Conservation (phyloP, 2,888 invertebrate species). For the Glaucopsyche alexis region DNA sequence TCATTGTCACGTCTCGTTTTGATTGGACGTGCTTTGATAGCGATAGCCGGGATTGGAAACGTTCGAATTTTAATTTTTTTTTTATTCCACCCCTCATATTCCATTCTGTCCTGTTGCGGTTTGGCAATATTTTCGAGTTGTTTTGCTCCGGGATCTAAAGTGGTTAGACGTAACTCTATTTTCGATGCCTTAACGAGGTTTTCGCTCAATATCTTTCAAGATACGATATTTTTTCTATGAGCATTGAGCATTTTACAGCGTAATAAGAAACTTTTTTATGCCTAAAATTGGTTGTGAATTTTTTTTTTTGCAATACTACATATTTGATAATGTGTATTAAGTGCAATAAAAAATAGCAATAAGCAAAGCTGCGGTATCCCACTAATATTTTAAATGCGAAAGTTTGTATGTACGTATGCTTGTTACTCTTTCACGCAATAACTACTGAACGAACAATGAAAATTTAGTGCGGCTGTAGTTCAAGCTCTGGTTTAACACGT, state of each 20-base stretch:
- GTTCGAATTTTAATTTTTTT: constrained; percentile 72
- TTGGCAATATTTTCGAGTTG: constrained; percentile 66
- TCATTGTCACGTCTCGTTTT: constrained; percentile 78
- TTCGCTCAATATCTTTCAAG: constrained; percentile 33
- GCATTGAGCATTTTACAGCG: not conserved
- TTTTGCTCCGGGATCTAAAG: constrained; percentile 59
- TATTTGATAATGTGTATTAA: too few species aligned
- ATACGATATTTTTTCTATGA: constrained; percentile 13
- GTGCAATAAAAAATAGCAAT: too few species aligned
- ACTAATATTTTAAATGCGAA: too few species aligned
- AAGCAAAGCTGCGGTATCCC: too few species aligned
- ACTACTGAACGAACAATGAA: too few species aligned
- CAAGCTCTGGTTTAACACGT: too few species aligned
- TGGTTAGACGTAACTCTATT: constrained; percentile 46
- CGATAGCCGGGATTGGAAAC: constrained; percentile 74
- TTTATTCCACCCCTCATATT: constrained; percentile 68
- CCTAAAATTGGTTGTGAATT: too few species aligned
- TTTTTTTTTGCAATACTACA: too few species aligned
- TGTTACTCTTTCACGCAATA: too few species aligned
- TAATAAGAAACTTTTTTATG: not conserved
- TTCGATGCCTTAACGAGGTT: constrained; percentile 52
- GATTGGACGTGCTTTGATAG: constrained; percentile 79
- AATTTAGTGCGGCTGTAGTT: too few species aligned
- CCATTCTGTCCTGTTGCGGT: constrained; percentile 68
- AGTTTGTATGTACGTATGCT: too few species aligned